Percentiles rank a stretch among this genome's conserved stretches.
Conservation (phyloP, 2,113 vertebrate genomes). For the Peromyscus leucopus region DNA sequence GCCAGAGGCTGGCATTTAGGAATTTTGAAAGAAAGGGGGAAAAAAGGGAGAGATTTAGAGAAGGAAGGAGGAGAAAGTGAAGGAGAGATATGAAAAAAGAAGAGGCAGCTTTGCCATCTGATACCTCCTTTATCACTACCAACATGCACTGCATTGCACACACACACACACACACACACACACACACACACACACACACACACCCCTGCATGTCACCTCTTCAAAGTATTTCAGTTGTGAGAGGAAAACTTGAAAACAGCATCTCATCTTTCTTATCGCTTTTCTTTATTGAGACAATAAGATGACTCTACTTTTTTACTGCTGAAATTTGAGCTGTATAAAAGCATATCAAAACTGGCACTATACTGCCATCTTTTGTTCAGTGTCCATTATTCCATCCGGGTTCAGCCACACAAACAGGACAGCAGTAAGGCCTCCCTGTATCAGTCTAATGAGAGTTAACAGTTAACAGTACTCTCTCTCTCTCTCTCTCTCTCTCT, state of each 20-base stretch:
- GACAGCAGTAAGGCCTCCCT: background rate
- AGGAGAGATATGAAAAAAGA: background rate
- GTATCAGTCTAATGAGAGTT: background rate
- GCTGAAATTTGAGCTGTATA: background rate
- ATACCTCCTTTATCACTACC: background rate
- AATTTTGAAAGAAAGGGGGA: background rate
- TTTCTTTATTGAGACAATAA: constrained; percentile 5
- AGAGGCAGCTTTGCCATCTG: background rate
- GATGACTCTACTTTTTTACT: too few species aligned
- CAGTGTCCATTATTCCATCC: background rate
- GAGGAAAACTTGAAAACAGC: background rate
- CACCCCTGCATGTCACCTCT: background rate
- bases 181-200: too few species aligned
- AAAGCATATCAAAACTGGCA: background rate
- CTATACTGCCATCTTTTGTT: constrained; percentile 62
- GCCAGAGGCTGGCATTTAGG: background rate
- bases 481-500: background rate
- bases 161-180: background rate
- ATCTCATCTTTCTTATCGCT: background rate
- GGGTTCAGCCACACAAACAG: background rate
- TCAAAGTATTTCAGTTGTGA: background rate
- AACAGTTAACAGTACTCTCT: background rate
- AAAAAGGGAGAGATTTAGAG: background rate
- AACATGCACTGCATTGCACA: too few species aligned
- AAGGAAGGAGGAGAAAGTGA: background rate